These are phyloP conservation scores for Xanthostigma xanthostigma DNA, from an alignment of 2,888 invertebrate genomes.

Conservation along the genomic window DNA sequence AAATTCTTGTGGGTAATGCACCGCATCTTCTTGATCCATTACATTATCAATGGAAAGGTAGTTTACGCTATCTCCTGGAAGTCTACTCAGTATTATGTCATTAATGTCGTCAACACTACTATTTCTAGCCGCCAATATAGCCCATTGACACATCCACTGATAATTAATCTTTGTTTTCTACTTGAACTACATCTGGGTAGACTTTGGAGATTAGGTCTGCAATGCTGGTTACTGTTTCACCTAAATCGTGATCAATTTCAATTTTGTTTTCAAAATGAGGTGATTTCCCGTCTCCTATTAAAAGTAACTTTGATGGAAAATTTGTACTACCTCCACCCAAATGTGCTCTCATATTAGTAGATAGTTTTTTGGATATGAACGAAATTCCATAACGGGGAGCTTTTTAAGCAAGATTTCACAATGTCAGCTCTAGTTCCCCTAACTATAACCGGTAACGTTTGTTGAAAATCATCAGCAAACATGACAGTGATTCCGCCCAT, in stretches of 20 bases:
- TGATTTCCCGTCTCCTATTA: conserved; percentile 13
- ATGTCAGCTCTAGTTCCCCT: conserved; percentile 9
- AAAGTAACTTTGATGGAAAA: conserved; percentile 15
- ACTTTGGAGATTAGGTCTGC: too few species aligned
- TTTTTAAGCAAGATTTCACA: too few species aligned
- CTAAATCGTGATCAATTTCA: too few species aligned
- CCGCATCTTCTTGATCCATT: conserved; percentile 13
- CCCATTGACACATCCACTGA: conserved; percentile 11
- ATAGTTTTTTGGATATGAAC: too few species aligned
- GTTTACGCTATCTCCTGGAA: conserved; percentile 12
- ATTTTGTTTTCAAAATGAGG: conserved; percentile 12
- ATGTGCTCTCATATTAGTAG: not conserved
- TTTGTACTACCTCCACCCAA: conserved; percentile 11
- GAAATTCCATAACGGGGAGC: too few species aligned
- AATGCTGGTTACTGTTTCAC: too few species aligned
- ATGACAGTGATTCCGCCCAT: conserved; percentile 11
- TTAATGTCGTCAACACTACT: conserved; percentile 13
- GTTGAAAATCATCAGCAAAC: conserved; percentile 15
- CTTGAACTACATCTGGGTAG: conserved; percentile 12
- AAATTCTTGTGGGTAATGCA: conserved; percentile 12
- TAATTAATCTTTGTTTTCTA: too few species aligned
- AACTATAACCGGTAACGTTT: conserved; percentile 14
- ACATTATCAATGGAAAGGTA: conserved; percentile 15
- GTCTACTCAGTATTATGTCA: conserved; percentile 8
- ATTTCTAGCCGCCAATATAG: conserved; percentile 16